A percentile compares a stretch with the other conserved stretches of the same genome.
Evolutionary conservation across 2,113 vertebrate species (phyloP).

Genomic region (Illadopsis cleaveri): DNA sequence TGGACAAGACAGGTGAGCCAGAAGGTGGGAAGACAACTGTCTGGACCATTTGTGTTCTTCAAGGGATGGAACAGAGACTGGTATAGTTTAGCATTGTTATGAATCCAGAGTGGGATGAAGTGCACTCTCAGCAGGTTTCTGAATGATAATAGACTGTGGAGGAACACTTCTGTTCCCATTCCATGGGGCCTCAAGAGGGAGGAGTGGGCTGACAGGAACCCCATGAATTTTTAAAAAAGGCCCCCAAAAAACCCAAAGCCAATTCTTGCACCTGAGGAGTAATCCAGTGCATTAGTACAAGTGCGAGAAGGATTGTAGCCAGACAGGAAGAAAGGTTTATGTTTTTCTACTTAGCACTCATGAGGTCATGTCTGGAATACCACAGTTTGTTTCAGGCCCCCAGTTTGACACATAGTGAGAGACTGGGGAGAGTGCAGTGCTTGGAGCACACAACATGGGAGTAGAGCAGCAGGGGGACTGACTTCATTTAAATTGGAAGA

Average conservation of each 20-base stretch:
- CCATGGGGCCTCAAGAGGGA: neutral
- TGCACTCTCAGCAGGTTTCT: neutral
- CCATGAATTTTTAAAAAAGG: neutral
- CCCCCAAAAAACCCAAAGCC: rapidly evolving
- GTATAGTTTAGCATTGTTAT: neutral
- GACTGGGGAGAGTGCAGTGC: neutral
- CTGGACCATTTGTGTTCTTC: neutral
- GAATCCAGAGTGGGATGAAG: neutral
- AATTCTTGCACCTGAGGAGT: neutral
- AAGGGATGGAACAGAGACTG: neutral
- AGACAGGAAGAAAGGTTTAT: neutral
- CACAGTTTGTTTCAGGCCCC: neutral
- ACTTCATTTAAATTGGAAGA: neutral
- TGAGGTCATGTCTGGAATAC: neutral
- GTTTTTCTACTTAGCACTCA: neutral
- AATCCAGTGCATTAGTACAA: neutral
- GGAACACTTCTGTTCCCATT: neutral
- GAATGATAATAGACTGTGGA: neutral
- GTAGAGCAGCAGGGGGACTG: neutral
- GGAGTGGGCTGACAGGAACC: neutral
- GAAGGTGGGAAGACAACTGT: neutral
- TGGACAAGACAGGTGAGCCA: neutral
- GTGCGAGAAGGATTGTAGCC: neutral
- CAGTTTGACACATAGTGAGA: neutral
- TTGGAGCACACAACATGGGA: neutral